Percentiles rank a stretch among this genome's conserved stretches.
These are phyloP conservation scores for Pantherophis alleghaniensis DNA, from an alignment of 2,797 vertebrate genomes.

Conservation along the genomic window DNA sequence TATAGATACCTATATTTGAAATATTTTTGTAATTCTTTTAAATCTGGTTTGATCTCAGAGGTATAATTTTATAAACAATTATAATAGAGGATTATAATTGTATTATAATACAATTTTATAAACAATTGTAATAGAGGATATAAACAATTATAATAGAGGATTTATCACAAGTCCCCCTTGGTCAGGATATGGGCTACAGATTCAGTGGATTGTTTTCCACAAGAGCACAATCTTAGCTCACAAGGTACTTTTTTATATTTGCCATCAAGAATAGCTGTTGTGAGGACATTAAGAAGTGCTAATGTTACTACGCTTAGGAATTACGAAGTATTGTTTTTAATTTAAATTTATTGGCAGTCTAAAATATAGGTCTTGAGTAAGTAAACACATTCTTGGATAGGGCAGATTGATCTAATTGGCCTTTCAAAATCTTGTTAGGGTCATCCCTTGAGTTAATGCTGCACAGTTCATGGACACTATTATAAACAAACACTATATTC, in stretches of 20 bases:
- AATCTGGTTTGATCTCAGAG: background rate
- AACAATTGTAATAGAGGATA: background rate
- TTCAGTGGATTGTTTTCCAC: background rate
- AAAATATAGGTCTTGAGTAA: background rate
- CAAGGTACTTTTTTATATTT: background rate
- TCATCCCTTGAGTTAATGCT: background rate
- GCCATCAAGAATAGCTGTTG: background rate
- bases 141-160: background rate
- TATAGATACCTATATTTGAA: background rate
- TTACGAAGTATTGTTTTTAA: background rate
- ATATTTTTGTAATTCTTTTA: background rate
- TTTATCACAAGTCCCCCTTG: background rate
- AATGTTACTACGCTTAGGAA: background rate
- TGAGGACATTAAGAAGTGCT: background rate
- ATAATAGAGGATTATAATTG: no score
- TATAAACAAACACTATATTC: background rate
- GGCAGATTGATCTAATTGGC: background rate
- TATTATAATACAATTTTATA: background rate
- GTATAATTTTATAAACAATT: background rate
- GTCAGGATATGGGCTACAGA: background rate
- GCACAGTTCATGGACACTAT: background rate
- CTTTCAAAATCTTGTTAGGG: background rate
- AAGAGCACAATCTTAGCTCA: background rate
- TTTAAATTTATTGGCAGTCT: background rate
- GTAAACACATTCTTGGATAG: background rate